Conservation (phyloP, 2,888 invertebrate species). For the Scaptomyza flava region DNA sequence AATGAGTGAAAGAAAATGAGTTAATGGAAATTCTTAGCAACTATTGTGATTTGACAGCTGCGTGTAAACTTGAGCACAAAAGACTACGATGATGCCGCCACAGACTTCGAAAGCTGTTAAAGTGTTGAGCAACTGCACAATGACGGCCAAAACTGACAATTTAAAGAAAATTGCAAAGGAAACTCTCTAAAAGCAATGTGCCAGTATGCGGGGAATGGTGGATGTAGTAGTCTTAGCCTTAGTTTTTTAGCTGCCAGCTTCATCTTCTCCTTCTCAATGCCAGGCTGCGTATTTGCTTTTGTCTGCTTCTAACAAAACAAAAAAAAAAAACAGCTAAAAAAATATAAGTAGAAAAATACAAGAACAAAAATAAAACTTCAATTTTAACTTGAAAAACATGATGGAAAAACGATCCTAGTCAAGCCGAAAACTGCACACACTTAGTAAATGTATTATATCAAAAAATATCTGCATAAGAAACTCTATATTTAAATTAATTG, state of each 20-base stretch:
- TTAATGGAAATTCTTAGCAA: slow-evolving; percentile 79
- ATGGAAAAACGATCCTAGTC: neutral
- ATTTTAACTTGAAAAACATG: slow-evolving; percentile 47
- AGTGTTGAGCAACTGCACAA: slow-evolving; percentile 61
- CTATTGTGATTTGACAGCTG: slow-evolving; percentile 79
- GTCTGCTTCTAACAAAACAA: slow-evolving; percentile 26
- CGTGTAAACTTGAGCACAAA: slow-evolving; percentile 74
- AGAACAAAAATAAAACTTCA: slow-evolving; percentile 40
- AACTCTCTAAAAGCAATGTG: slow-evolving; percentile 36
- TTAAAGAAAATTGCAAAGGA: slow-evolving; percentile 64
- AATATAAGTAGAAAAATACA: slow-evolving; percentile 1
- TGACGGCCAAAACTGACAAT: slow-evolving; percentile 52
- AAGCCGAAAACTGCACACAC: neutral
- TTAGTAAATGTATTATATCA: neutral
- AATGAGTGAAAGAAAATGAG: slow-evolving; percentile 73
- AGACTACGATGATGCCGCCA: slow-evolving; percentile 22
- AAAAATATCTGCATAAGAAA: neutral
- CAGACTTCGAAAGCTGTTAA: slow-evolving; percentile 46
- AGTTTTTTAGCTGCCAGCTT: slow-evolving; percentile 24
- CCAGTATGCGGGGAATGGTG: neutral
- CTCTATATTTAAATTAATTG: too few species aligned
- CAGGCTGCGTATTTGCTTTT: slow-evolving; percentile 43
- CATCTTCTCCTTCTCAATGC: slow-evolving; percentile 3
- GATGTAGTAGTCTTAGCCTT: neutral
- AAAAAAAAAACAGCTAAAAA: slow-evolving; percentile 36